Evolutionary conservation across 2,113 vertebrate species (phyloP).

Genomic region (Lepidothrix coronata): DNA sequence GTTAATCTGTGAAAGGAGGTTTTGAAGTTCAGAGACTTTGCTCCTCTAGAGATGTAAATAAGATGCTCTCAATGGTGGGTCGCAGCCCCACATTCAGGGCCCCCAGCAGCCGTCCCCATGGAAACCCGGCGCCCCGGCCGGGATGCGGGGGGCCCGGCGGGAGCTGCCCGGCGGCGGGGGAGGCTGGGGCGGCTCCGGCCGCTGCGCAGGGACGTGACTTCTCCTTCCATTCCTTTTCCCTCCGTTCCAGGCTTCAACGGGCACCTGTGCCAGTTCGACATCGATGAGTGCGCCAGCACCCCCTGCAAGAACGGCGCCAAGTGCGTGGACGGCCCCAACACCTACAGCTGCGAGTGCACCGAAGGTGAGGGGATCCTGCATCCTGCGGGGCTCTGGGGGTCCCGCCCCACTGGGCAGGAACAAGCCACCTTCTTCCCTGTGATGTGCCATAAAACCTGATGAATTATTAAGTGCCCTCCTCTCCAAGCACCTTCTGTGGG

Average conservation of each 20-base stretch:
- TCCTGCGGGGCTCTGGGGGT: rapidly evolving
- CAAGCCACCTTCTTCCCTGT: neutral
- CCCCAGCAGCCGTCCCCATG: constrained; percentile 74
- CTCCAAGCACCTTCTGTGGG: neutral
- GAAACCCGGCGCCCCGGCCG: constrained; percentile 69
- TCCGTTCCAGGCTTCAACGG: constrained; percentile 84
- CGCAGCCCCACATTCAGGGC: constrained; percentile 72
- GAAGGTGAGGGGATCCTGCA: constrained; percentile 78
- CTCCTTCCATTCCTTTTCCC: neutral
- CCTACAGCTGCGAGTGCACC: constrained; percentile 91
- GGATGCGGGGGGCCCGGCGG: constrained; percentile 59
- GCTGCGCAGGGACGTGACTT: rapidly evolving
- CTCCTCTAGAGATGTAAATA: constrained; percentile 83
- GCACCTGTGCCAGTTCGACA: constrained; percentile 87
- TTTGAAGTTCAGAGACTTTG: constrained; percentile 64
- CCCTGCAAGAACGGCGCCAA: constrained; percentile 93
- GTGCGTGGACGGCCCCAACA: constrained; percentile 90
- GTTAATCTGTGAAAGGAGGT: constrained; percentile 66
- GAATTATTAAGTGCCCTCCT: neutral
- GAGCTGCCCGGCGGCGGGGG: neutral
- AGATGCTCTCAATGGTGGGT: constrained; percentile 64
- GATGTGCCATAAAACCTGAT: neutral
- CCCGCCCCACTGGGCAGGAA: rapidly evolving
- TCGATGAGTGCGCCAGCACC: constrained; percentile 94
- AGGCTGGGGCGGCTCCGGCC: neutral